phyloP scores from a whole-genome alignment of 2,113 vertebrate species.

The Stegastes partitus region DNA sequence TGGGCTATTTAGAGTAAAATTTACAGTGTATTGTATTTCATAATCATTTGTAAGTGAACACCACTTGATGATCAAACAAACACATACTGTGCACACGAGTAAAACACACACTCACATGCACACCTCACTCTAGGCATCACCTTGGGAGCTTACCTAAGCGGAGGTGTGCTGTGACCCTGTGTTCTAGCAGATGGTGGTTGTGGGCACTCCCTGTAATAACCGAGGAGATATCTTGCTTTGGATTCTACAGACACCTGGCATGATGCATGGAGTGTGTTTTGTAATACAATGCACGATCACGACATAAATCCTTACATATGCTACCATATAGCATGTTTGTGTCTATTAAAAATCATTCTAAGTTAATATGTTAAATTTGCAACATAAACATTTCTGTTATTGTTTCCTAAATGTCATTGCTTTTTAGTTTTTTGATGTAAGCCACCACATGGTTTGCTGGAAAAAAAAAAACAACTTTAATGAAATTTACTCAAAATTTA shows the following conservation, averaged over 20 bases:
- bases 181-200: slow-evolving; percentile 60
- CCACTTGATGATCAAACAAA: background rate
- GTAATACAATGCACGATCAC: slow-evolving; percentile 10
- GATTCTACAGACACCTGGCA: slow-evolving; percentile 2
- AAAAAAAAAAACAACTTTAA: background rate
- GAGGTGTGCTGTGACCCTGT: slow-evolving; percentile 57
- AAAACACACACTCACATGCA: slow-evolving; percentile 10
- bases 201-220: slow-evolving; percentile 26
- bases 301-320: background rate
- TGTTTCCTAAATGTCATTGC: slow-evolving; percentile 32
- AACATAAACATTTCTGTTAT: slow-evolving; percentile 19
- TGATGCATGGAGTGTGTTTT: background rate
- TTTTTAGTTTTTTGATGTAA: slow-evolving; percentile 8
- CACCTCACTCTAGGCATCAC: slow-evolving; percentile 2
- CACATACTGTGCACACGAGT: slow-evolving; percentile 1
- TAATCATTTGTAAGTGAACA: background rate
- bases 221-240: background rate
- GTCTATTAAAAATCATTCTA: slow-evolving; percentile 18
- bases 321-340: slow-evolving; percentile 2
- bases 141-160: slow-evolving; percentile 47
- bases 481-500: background rate
- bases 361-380: slow-evolving; percentile 32
- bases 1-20: no score
- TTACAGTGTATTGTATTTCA: background rate
- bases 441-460: background rate